These are phyloP conservation scores for Troglohyphantes excavatus DNA, from an alignment of 2,888 invertebrate species.

Conservation along the genomic window DNA sequence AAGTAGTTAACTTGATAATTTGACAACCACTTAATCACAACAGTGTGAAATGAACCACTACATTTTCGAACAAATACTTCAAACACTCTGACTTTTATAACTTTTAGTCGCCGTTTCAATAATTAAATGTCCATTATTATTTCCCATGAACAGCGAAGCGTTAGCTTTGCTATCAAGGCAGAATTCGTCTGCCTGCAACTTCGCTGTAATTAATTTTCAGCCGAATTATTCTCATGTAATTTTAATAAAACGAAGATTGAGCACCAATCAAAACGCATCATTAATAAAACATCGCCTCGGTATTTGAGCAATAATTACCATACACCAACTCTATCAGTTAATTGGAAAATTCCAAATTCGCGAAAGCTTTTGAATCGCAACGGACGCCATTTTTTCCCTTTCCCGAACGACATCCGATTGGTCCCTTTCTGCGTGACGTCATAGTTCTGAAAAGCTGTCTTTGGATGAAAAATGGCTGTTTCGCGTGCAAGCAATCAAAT, in stretches of 20 bases:
- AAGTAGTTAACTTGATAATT: too few relatives aligned
- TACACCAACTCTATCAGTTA: conserved; percentile 21
- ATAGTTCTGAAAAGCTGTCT: conserved; percentile 45
- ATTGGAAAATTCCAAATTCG: conserved; percentile 48
- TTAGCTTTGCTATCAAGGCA: too few relatives aligned
- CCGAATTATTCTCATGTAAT: background rate
- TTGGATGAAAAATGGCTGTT: conserved; percentile 66
- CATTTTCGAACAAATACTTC: too few relatives aligned
- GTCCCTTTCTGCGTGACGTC: conserved; percentile 39
- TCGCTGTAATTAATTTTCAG: conserved; percentile 17
- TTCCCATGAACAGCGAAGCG: too few relatives aligned
- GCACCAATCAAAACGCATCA: background rate
- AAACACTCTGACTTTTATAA: too few relatives aligned
- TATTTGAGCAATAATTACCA: conserved; percentile 15
- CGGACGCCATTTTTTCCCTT: background rate
- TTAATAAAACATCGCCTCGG: conserved; percentile 1
- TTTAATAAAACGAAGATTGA: conserved; percentile 5
- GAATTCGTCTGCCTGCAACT: too few relatives aligned
- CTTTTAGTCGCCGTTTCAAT: too few relatives aligned
- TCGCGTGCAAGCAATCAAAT: conserved; percentile 66
- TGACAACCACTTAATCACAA: too few relatives aligned
- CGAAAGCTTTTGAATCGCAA: background rate
- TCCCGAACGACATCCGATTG: background rate
- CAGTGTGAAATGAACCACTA: too few relatives aligned
- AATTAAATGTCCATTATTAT: too few relatives aligned